Conservation (phyloP, 1,140 invertebrate genomes). For the Neuroterus valhalla region DNA sequence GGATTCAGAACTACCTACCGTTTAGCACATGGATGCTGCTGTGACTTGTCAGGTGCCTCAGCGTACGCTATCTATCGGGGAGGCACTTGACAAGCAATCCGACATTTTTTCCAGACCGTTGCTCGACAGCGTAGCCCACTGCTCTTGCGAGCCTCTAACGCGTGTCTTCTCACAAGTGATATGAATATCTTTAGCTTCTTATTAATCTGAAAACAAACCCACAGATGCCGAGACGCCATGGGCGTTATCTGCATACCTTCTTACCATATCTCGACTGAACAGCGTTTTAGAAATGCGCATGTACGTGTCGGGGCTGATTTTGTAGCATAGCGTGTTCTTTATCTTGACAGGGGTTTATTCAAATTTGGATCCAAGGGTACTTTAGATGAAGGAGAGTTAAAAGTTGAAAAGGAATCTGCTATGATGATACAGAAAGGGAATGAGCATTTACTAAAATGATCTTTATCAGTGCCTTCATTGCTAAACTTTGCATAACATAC, state of each 20-base stretch:
- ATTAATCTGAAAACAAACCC: slow-evolving; percentile 22
- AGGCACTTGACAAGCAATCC: slow-evolving; percentile 24
- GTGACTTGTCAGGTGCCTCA: slow-evolving; percentile 18
- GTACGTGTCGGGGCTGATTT: too few species aligned
- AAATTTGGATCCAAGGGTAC: too few species aligned
- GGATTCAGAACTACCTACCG: slow-evolving; percentile 28
- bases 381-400: too few species aligned
- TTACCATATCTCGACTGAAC: too few species aligned
- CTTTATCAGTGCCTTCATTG: too few species aligned
- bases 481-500: too few species aligned
- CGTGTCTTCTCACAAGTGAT: slow-evolving; percentile 19
- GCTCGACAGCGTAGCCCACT: slow-evolving; percentile 21
- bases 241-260: slow-evolving; percentile 11
- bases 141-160: background rate
- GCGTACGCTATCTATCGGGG: background rate
- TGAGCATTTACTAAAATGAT: too few species aligned
- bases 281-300: too few species aligned
- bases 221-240: slow-evolving; percentile 11
- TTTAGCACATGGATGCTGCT: slow-evolving; percentile 27
- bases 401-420: too few species aligned
- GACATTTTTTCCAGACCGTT: background rate
- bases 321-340: too few species aligned
- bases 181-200: slow-evolving; percentile 26
- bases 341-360: too few species aligned
- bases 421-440: too few species aligned